phyloP scores from a whole-genome alignment of 1,140 invertebrate species.

The Manduca sexta region DNA sequence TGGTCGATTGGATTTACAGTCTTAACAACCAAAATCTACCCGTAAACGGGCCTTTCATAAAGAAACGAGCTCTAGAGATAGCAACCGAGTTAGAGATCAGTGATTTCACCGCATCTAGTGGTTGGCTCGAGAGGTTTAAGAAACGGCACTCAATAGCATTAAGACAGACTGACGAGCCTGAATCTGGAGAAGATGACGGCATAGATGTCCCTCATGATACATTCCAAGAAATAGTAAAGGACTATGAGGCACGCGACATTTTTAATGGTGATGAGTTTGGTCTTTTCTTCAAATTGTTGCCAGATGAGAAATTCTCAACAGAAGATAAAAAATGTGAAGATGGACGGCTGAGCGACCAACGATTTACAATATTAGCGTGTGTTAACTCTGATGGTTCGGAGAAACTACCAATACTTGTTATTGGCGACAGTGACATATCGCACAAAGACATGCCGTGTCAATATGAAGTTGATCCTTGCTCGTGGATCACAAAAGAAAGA shows the following conservation, averaged over 20 bases:
- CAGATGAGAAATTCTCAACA: not conserved
- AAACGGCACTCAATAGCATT: not conserved
- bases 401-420: constrained; percentile 1
- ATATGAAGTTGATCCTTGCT: not conserved
- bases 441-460: not conserved
- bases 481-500: constrained; percentile 1
- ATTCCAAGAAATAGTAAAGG: constrained; percentile 1
- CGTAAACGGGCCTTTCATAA: not conserved
- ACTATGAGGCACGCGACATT: constrained; percentile 1
- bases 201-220: not conserved
- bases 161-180: not conserved
- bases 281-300: constrained; percentile 1
- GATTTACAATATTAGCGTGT: constrained; percentile 2
- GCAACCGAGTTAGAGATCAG: constrained; percentile 1
- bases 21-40: not conserved
- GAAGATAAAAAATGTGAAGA: not conserved
- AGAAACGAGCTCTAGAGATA: constrained; percentile 3
- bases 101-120: constrained; percentile 4
- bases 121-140: constrained; percentile 1
- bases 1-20: constrained; percentile 2
- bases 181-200: not conserved
- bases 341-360: not conserved
- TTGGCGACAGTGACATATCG: not conserved
- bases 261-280: constrained; percentile 5
- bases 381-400: constrained; percentile 1